A percentile compares a stretch with the other conserved stretches of the same genome.
phyloP scores from a whole-genome alignment of 2,797 vertebrate species.

The Orestias chungarensis region DNA sequence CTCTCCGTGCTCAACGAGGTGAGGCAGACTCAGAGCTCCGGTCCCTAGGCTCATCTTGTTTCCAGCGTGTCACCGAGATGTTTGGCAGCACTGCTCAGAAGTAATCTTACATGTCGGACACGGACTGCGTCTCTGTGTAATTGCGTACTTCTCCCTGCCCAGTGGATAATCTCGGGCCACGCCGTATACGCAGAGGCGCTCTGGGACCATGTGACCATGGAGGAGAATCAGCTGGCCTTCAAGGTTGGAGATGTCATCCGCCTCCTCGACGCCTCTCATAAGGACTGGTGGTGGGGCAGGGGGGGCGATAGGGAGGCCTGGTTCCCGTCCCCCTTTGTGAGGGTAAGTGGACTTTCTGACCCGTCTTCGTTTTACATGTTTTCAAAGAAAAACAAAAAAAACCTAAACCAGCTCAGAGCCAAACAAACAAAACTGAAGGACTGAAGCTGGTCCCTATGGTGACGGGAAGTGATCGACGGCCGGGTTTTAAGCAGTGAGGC shows the following conservation, averaged over 20 bases:
- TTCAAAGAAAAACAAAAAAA: constrained; percentile 56
- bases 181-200: constrained; percentile 93
- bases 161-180: constrained; percentile 92
- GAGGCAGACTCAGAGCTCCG: constrained; percentile 28
- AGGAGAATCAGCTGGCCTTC: constrained; percentile 97
- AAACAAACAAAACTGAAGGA: constrained; percentile 40
- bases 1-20: constrained; percentile 95
- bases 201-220: constrained; percentile 99
- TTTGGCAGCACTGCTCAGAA: constrained; percentile 40
- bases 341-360: constrained; percentile 84
- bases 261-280: constrained; percentile 91
- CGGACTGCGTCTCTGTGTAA: constrained; percentile 59
- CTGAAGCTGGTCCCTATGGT: constrained; percentile 59
- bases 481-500: constrained; percentile 57
- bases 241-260: constrained; percentile 97
- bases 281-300: constrained; percentile 99
- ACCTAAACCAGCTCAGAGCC: constrained; percentile 56
- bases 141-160: constrained; percentile 62
- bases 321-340: constrained; percentile 97
- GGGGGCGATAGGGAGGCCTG: constrained; percentile 91
- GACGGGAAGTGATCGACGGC: constrained; percentile 71
- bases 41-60: constrained; percentile 17
- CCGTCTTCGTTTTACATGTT: constrained; percentile 45
- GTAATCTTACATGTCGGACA: constrained; percentile 66
- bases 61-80: constrained; percentile 43